Evolutionary conservation across 2,797 vertebrate species (phyloP).

Genomic region (Labroides dimidiatus): DNA sequence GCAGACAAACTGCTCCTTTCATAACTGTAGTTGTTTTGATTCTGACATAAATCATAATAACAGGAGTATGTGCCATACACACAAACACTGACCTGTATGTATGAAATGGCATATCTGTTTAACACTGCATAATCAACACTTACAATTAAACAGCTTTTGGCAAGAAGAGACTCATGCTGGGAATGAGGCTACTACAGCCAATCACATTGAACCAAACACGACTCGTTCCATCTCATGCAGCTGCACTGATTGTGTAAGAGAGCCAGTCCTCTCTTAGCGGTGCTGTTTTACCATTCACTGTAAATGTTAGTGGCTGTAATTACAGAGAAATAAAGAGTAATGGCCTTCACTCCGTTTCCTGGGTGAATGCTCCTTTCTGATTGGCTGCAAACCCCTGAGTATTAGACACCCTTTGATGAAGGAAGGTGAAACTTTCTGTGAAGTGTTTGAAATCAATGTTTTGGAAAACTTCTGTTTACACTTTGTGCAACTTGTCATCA

Average conservation of each 20-base stretch:
- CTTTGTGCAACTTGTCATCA: no score
- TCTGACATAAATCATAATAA: neutral
- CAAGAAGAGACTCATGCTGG: conserved; percentile 10
- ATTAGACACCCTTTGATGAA: no score
- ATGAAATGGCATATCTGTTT: no score
- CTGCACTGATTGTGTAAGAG: conserved; percentile 28
- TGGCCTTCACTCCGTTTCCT: no score
- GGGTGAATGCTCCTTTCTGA: no score
- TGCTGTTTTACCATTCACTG: neutral
- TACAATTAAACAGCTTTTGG: conserved; percentile 37
- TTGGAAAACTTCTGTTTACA: no score
- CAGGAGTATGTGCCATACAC: conserved; percentile 6
- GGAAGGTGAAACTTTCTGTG: no score
- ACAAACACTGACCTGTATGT: conserved; percentile 15
- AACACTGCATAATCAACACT: conserved; percentile 43
- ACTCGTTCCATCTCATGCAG: conserved; percentile 13
- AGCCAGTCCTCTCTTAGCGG: neutral
- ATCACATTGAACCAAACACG: conserved; percentile 15
- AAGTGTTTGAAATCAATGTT: no score
- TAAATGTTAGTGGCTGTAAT: neutral
- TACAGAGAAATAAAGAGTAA: neutral
- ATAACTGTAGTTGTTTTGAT: conserved; percentile 19
- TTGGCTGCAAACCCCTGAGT: no score
- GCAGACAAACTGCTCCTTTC: conserved; percentile 2
- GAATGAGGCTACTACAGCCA: conserved; percentile 46